A percentile compares a stretch with the other conserved stretches of the same genome.
Evolutionary conservation across 2,888 invertebrate species (phyloP).

Genomic region (Dorcus hopei): DNA sequence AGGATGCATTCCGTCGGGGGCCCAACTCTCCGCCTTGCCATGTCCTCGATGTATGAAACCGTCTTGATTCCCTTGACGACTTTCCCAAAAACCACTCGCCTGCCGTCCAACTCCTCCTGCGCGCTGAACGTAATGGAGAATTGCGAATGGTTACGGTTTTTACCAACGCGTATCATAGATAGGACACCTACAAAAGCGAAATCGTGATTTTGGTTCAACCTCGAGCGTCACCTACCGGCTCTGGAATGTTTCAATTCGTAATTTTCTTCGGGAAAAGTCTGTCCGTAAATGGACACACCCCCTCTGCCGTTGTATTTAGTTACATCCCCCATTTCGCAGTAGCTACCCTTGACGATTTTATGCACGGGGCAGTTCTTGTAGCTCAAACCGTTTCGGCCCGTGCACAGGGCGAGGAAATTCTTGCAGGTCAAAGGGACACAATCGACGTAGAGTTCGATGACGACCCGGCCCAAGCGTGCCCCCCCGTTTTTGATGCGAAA

Average conservation of each 20-base stretch:
- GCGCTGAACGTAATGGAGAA: conserved; percentile 52
- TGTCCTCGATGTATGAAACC: conserved; percentile 42
- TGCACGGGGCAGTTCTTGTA: conserved; percentile 48
- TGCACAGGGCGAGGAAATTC: conserved; percentile 45
- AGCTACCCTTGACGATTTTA: conserved; percentile 50
- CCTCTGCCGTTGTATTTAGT: conserved; percentile 52
- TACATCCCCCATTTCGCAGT: conserved; percentile 56
- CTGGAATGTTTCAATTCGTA: conserved; percentile 48
- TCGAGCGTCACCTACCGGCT: conserved; percentile 38
- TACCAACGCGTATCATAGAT: conserved; percentile 47
- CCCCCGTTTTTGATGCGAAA: conserved; percentile 41
- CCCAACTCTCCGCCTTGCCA: conserved; percentile 40
- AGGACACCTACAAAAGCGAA: conserved; percentile 40
- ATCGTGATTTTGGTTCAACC: background rate
- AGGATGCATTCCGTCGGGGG: conserved; percentile 40
- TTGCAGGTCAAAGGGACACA: conserved; percentile 45
- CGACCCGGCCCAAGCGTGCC: conserved; percentile 40
- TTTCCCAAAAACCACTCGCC: conserved; percentile 53
- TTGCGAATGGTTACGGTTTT: conserved; percentile 50
- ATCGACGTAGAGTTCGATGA: conserved; percentile 46
- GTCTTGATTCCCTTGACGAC: conserved; percentile 43
- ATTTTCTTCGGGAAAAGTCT: conserved; percentile 50
- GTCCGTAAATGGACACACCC: conserved; percentile 52
- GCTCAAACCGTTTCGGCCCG: conserved; percentile 33
- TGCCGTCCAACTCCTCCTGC: conserved; percentile 47